These are phyloP conservation scores for Coenonympha glycerion DNA, from an alignment of 2,888 invertebrate genomes.

Conservation along the genomic window DNA sequence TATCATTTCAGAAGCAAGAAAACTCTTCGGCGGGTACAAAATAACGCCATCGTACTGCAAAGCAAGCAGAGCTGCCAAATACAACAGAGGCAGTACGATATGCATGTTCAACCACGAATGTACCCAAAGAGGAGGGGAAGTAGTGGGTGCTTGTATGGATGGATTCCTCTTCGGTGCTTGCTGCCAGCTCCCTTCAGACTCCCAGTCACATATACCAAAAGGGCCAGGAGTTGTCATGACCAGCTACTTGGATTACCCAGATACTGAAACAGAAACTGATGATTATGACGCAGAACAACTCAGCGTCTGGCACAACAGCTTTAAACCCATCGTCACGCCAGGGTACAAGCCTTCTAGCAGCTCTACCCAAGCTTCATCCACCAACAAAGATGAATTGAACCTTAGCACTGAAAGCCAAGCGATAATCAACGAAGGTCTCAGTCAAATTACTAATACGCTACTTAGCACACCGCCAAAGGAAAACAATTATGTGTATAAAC, in stretches of 20 bases:
- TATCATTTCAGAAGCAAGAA: slow-evolving; percentile 67
- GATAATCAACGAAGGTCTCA: slow-evolving; percentile 75
- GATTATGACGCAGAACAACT: slow-evolving; percentile 62
- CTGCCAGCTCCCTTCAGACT: slow-evolving; percentile 80
- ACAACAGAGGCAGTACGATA: slow-evolving; percentile 82
- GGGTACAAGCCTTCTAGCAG: slow-evolving; percentile 57
- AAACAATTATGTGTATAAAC: slow-evolving; percentile 51
- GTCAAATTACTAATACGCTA: slow-evolving; percentile 73
- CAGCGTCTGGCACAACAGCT: slow-evolving; percentile 64
- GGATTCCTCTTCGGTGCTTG: slow-evolving; percentile 95
- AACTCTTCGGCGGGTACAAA: slow-evolving; percentile 89
- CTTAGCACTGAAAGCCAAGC: slow-evolving; percentile 51
- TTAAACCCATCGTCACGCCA: slow-evolving; percentile 66
- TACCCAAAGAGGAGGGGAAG: slow-evolving; percentile 84
- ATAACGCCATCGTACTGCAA: slow-evolving; percentile 89
- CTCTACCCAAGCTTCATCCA: slow-evolving; percentile 37
- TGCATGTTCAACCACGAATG: slow-evolving; percentile 97
- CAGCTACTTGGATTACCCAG: slow-evolving; percentile 65
- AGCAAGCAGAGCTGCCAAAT: slow-evolving; percentile 79
- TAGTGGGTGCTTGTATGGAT: slow-evolving; percentile 92
- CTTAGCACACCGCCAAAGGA: slow-evolving; percentile 66
- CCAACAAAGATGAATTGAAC: slow-evolving; percentile 43
- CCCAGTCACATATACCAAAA: slow-evolving; percentile 67
- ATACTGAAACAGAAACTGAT: slow-evolving; percentile 48
- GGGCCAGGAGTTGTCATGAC: slow-evolving; percentile 70